Evolutionary conservation across 2,888 invertebrate genomes (phyloP).

Genomic region (Antheraea yamamai): DNA sequence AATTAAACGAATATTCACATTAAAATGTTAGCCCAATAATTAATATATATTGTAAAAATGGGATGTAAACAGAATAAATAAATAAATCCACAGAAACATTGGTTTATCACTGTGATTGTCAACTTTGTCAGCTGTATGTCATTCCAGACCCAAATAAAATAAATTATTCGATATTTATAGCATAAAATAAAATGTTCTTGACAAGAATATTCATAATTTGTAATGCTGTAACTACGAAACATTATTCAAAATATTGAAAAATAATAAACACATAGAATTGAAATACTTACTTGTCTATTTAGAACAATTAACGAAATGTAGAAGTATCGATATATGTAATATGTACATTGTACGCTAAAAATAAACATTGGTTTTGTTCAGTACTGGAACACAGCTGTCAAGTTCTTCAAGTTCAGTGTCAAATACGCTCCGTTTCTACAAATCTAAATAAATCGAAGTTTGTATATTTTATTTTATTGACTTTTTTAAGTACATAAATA

Average conservation of each 20-base stretch:
- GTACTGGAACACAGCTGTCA: too few relatives aligned
- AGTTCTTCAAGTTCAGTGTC: too few relatives aligned
- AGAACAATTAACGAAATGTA: too few relatives aligned
- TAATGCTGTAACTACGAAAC: neutral
- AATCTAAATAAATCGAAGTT: too few relatives aligned
- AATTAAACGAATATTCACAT: neutral
- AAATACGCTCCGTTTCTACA: too few relatives aligned
- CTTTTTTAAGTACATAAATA: neutral
- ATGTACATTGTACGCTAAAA: too few relatives aligned
- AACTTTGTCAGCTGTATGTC: neutral
- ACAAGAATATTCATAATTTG: neutral
- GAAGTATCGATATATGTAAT: too few relatives aligned
- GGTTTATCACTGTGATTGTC: neutral
- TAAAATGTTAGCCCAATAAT: neutral
- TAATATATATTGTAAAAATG: neutral
- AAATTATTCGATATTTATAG: neutral
- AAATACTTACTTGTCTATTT: neutral
- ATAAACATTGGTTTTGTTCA: too few relatives aligned
- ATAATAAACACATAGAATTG: neutral
- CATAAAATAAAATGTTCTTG: neutral
- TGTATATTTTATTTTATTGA: too few relatives aligned
- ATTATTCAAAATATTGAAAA: neutral
- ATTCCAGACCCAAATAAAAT: neutral
- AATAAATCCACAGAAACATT: neutral
- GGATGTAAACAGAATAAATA: neutral